Percentiles rank a stretch among this genome's conserved stretches.
These are phyloP conservation scores for Phymanthus crucifer DNA, from an alignment of 92 coral and sea anemone species.

Conservation along the genomic window DNA sequence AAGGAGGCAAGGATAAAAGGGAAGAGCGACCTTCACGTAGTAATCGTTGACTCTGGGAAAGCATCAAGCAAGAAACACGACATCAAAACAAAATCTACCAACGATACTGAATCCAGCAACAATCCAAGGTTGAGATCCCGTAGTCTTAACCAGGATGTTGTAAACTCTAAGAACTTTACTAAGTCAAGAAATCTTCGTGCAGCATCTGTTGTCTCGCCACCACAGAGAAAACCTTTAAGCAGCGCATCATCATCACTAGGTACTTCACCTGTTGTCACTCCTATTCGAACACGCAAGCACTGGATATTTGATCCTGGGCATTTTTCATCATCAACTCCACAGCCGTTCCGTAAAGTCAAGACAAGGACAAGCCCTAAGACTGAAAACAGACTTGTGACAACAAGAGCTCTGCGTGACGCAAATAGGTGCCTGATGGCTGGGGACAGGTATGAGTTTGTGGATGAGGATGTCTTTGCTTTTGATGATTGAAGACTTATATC, in stretches of 20 bases:
- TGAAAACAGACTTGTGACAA: not conserved
- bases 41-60: not conserved
- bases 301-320: slow-evolving; percentile 40
- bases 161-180: not conserved
- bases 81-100: slow-evolving; percentile 6
- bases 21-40: not conserved
- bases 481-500: slow-evolving; percentile 15
- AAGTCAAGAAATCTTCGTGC: not conserved
- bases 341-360: not conserved
- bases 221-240: slow-evolving; percentile 8
- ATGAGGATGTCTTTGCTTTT: slow-evolving; percentile 34
- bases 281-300: not conserved
- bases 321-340: slow-evolving; percentile 40
- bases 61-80: not conserved
- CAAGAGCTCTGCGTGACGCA: slow-evolving; percentile 1
- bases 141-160: not conserved
- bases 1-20: not conserved
- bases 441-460: slow-evolving; percentile 31
- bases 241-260: not conserved
- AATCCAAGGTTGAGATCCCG: slow-evolving; percentile 6
- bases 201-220: not conserved
- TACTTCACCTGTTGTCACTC: not conserved
- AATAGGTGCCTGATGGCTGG: slow-evolving; percentile 27
- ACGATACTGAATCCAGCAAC: not conserved
- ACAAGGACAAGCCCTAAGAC: slow-evolving; percentile 8